phyloP scores from a whole-genome alignment of 1,140 invertebrate genomes.

The Cherax destructor region DNA sequence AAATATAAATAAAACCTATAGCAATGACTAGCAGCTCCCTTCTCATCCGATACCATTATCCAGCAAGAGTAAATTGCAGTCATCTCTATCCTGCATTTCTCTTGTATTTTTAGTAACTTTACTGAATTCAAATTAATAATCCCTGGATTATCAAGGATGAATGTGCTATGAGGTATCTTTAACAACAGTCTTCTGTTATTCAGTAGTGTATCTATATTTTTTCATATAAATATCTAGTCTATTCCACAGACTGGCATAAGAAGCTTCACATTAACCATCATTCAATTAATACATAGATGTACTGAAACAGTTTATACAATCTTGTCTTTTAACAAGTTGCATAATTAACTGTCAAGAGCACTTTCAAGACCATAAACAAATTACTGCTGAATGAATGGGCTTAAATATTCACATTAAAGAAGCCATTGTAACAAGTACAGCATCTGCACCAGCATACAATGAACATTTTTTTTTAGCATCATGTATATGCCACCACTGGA shows the following conservation, averaged over 20 bases:
- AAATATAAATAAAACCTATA: neutral
- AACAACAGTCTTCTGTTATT: neutral
- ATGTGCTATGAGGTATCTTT: neutral
- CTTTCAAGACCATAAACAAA: neutral
- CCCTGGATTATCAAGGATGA: neutral
- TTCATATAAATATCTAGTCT: neutral
- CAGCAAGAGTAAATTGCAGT: neutral
- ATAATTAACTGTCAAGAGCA: neutral
- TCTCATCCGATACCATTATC: neutral
- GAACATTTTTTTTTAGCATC: neutral
- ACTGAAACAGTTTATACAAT: neutral
- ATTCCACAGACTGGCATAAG: neutral
- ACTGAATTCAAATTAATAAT: neutral
- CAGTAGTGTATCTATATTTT: conserved; percentile 1
- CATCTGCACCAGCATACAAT: neutral
- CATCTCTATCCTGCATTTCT: neutral
- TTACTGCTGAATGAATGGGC: neutral
- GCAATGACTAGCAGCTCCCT: neutral
- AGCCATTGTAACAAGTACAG: neutral
- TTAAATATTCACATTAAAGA: neutral
- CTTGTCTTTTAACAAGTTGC: neutral
- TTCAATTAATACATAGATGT: neutral
- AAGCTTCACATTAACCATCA: neutral
- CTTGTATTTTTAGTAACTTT: neutral
- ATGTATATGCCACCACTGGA: neutral